Evolutionary conservation across 2,113 vertebrate genomes (phyloP).

Genomic region (Nerophis lumbriciformis): DNA sequence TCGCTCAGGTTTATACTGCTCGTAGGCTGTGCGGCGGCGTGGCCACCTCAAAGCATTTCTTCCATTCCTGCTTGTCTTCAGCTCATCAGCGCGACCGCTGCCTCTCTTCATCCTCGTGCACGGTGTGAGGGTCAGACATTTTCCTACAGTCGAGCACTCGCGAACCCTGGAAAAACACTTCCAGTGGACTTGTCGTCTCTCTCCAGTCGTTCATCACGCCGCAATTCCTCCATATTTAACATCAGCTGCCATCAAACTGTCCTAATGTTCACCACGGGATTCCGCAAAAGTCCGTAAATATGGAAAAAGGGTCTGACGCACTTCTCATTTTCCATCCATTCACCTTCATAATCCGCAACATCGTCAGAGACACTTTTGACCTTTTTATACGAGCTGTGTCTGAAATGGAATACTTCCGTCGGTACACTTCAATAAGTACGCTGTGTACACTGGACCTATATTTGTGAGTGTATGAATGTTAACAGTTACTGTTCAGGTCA

Average conservation of each 20-base stretch:
- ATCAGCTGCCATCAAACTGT: conserved; percentile 24
- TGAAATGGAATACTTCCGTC: too few species aligned
- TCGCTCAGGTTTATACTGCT: conserved; percentile 11
- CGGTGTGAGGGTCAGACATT: conserved; percentile 41
- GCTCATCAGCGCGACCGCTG: conserved; percentile 44
- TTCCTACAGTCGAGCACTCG: conserved; percentile 19
- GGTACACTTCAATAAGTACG: too few species aligned
- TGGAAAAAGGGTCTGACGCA: conserved; percentile 11
- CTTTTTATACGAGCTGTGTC: neutral
- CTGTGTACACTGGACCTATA: too few species aligned
- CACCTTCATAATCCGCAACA: conserved; percentile 1
- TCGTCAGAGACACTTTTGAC: conserved; percentile 4
- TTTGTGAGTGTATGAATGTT: too few species aligned
- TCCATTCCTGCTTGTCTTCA: conserved; percentile 47
- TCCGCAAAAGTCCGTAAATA: conserved; percentile 11
- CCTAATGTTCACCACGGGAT: conserved; percentile 20
- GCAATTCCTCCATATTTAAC: conserved; percentile 14
- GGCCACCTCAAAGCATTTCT: conserved; percentile 57
- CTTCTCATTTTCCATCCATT: conserved; percentile 7
- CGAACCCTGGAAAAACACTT: conserved; percentile 48
- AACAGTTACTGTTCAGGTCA: too few species aligned
- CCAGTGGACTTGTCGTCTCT: conserved; percentile 19
- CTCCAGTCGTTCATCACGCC: conserved; percentile 5
- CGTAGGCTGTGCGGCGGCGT: conserved; percentile 21
- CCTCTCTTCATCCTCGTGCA: conserved; percentile 36